Evolutionary conservation across 1,140 invertebrate species (phyloP).

Genomic region (Carposina sasakii): DNA sequence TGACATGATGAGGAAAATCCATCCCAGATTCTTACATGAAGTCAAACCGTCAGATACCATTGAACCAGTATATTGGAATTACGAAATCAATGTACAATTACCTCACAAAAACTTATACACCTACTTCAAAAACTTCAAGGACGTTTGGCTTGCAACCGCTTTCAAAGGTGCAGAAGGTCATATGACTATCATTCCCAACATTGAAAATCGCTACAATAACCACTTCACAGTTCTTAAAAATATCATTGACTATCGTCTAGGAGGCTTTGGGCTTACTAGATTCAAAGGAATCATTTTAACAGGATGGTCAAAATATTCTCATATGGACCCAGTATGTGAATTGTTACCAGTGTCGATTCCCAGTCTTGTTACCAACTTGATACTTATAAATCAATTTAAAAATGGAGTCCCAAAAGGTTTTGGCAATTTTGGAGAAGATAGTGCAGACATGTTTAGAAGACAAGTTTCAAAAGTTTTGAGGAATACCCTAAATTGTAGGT

Average conservation of each 20-base stretch:
- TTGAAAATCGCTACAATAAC: slow-evolving; percentile 46
- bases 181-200: slow-evolving; percentile 77
- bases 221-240: no score
- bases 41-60: not conserved
- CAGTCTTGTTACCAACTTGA: slow-evolving; percentile 75
- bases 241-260: no score
- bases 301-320: slow-evolving; percentile 89
- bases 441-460: no score
- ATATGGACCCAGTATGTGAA: slow-evolving; percentile 94
- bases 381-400: slow-evolving; percentile 37
- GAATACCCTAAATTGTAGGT: no score
- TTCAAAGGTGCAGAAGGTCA: slow-evolving; percentile 93
- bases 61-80: not conserved
- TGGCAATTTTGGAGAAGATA: no score
- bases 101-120: not conserved
- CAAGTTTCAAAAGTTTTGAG: no score
- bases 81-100: not conserved
- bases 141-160: slow-evolving; percentile 92
- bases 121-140: not conserved
- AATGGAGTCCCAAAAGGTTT: slow-evolving; percentile 1
- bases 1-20: not conserved
- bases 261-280: no score
- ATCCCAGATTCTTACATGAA: not conserved
- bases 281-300: slow-evolving; percentile 77
- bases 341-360: slow-evolving; percentile 89